Evolutionary conservation across 2,797 vertebrate genomes (phyloP).

Genomic region (Anniella stebbinsi): DNA sequence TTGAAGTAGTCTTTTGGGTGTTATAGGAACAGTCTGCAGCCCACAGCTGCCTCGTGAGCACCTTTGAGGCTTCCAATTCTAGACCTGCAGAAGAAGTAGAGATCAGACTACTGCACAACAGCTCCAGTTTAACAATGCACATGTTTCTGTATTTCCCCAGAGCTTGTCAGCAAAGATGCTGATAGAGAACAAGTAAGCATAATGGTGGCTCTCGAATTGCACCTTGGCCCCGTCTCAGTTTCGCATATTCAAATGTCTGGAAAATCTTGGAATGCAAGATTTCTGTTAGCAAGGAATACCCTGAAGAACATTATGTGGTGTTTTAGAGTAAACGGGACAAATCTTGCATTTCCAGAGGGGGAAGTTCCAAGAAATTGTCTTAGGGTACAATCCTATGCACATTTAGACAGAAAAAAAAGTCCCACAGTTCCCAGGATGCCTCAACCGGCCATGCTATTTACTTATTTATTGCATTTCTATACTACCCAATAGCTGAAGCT

Average conservation of each 20-base stretch:
- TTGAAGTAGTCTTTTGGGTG: background rate
- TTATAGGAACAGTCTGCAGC: background rate
- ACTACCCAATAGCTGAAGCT: too few relatives aligned
- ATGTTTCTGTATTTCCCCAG: slow-evolving; percentile 17
- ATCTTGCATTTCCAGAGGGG: background rate
- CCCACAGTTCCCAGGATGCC: too few relatives aligned
- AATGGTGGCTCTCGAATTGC: slow-evolving; percentile 9
- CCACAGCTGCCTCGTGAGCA: background rate
- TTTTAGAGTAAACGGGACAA: background rate
- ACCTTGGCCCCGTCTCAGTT: background rate
- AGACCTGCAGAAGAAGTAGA: background rate
- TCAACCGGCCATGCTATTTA: too few relatives aligned
- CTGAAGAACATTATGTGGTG: background rate
- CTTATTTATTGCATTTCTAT: too few relatives aligned
- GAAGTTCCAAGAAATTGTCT: background rate
- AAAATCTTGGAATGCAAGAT: background rate
- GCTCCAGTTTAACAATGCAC: background rate
- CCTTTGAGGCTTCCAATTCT: background rate
- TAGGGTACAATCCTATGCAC: too few relatives aligned
- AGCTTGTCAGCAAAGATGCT: slow-evolving; percentile 9
- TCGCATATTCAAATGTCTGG: background rate
- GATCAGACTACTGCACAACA: background rate
- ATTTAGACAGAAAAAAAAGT: too few relatives aligned
- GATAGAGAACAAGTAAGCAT: slow-evolving; percentile 7
- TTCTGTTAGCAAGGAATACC: background rate